phyloP scores from a whole-genome alignment of 2,797 vertebrate species.

The Lemur catta region DNA sequence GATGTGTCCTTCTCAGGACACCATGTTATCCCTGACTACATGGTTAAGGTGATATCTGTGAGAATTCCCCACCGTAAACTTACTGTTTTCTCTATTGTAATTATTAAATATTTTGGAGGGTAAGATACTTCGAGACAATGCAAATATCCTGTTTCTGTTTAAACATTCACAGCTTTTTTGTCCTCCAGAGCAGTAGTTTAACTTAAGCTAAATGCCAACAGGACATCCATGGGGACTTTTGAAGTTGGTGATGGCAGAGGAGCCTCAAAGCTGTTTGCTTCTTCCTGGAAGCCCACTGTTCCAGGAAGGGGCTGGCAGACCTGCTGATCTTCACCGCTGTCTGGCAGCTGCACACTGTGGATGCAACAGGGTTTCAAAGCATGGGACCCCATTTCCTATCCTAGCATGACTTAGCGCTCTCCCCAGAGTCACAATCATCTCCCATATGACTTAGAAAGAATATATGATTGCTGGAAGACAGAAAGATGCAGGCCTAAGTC shows the following conservation, averaged over 20 bases:
- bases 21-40: background rate
- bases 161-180: conserved; percentile 40
- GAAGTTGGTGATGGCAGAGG: background rate
- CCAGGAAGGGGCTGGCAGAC: background rate
- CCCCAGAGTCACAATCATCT: background rate
- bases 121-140: background rate
- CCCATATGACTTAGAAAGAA: background rate
- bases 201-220: conserved; percentile 45
- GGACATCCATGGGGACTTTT: background rate
- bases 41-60: background rate
- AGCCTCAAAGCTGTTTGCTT: background rate
- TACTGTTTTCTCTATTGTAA: background rate
- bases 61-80: background rate
- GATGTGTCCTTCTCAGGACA: background rate
- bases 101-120: background rate
- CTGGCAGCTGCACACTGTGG: background rate
- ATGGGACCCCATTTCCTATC: background rate
- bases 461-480: background rate
- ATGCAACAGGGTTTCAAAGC: background rate
- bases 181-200: conserved; percentile 58
- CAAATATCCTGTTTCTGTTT: background rate
- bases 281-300: background rate
- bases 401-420: background rate
- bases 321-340: background rate
- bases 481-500: background rate